phyloP scores from a whole-genome alignment of 2,888 invertebrate genomes.

The Morpho achilles region DNA sequence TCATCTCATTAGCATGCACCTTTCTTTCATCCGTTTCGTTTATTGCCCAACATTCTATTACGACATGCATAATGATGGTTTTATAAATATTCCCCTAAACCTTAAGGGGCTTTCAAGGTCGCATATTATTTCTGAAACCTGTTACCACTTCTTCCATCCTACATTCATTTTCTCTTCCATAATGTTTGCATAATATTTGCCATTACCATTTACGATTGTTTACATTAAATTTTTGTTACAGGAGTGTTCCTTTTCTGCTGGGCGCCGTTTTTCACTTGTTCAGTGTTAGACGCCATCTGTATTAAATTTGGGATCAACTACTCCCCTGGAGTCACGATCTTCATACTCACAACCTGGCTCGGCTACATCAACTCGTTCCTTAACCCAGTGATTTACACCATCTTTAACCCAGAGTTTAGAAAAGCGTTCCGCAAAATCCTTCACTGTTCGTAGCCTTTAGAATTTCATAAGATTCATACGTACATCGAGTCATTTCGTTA shows the following conservation, averaged over 20 bases:
- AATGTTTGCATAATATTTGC: not conserved
- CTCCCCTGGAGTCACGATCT: conserved; percentile 91
- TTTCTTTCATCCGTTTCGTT: too few species aligned
- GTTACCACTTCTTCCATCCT: too few species aligned
- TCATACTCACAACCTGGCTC: conserved; percentile 97
- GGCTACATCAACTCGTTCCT: conserved; percentile 98
- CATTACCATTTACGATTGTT: not conserved
- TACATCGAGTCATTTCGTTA: too few species aligned
- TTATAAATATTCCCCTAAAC: too few species aligned
- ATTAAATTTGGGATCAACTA: conserved; percentile 89
- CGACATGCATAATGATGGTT: too few species aligned
- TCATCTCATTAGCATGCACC: too few species aligned
- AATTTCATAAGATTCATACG: conserved; percentile 57
- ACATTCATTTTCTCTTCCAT: not conserved
- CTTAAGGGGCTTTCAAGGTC: too few species aligned
- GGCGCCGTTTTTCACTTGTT: conserved; percentile 99
- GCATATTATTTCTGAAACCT: too few species aligned
- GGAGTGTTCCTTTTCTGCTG: conserved; percentile 99
- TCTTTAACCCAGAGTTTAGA: conserved; percentile 98
- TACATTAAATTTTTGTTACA: conserved; percentile 54
- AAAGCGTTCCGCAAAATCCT: conserved; percentile 98
- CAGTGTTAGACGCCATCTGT: conserved; percentile 98
- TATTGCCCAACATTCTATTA: too few species aligned
- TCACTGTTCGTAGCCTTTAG: conserved; percentile 78
- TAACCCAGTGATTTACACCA: conserved; percentile 96